phyloP scores from a whole-genome alignment of 2,888 invertebrate genomes.

The Augiades crinisus region DNA sequence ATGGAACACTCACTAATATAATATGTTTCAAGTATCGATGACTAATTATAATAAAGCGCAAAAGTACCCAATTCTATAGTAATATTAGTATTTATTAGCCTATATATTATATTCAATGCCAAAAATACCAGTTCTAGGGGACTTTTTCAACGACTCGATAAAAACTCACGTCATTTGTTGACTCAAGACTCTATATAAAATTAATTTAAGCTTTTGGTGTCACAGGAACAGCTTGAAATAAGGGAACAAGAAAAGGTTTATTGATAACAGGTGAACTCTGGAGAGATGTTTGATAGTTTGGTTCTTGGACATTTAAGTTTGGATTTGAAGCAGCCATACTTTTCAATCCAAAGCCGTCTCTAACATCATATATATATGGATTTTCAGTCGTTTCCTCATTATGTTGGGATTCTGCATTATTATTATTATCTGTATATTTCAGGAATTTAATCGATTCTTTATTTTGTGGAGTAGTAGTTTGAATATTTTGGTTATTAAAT shows the following conservation, averaged over 20 bases:
- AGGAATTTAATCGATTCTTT: not conserved
- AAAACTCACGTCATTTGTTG: no score
- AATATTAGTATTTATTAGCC: no score
- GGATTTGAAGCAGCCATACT: not conserved
- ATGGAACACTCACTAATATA: no score
- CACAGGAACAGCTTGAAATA: conserved; percentile 5
- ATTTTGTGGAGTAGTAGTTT: not conserved
- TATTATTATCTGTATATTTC: not conserved
- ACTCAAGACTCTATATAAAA: no score
- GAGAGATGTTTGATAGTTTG: not conserved
- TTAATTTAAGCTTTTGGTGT: conserved; percentile 1
- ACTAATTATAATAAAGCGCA: no score
- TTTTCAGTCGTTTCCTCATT: not conserved
- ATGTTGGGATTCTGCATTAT: not conserved
- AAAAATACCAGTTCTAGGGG: no score
- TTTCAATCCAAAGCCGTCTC: not conserved
- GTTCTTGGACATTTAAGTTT: not conserved
- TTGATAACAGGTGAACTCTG: not conserved
- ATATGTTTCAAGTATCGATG: no score
- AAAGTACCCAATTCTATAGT: no score
- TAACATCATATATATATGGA: not conserved
- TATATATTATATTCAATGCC: no score
- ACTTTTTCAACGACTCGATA: no score
- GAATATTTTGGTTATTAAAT: not conserved
- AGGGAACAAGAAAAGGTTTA: conserved; percentile 1